These are phyloP conservation scores for Chamaedrilus cognettii DNA, from an alignment of 2,888 invertebrate genomes.

Conservation along the genomic window DNA sequence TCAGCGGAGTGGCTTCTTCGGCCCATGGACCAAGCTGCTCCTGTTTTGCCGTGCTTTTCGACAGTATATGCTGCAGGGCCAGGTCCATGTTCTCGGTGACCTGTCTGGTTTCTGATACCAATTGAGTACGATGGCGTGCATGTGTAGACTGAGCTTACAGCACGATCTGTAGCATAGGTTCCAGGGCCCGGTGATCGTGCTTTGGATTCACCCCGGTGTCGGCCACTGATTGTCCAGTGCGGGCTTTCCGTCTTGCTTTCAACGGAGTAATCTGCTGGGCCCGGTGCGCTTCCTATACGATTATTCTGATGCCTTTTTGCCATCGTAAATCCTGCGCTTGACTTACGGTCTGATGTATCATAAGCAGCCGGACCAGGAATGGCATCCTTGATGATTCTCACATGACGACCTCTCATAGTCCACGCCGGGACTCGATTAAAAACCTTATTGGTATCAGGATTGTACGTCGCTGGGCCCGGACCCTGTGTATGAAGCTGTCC, in stretches of 20 bases:
- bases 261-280: background rate
- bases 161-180: background rate
- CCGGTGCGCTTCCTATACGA: background rate
- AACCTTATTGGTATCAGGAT: background rate
- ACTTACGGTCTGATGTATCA: background rate
- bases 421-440: background rate
- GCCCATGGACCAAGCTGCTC: conserved; percentile 2
- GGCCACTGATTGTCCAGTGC: too few species aligned
- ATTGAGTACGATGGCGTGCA: background rate
- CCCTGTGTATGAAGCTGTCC: background rate
- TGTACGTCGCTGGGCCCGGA: background rate
- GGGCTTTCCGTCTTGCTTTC: too few species aligned
- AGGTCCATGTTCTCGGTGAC: background rate
- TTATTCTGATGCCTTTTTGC: background rate
- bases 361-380: background rate
- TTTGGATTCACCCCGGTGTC: too few species aligned
- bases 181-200: background rate
- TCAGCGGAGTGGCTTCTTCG: conserved; percentile 1
- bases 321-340: background rate
- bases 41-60: background rate
- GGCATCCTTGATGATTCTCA: background rate
- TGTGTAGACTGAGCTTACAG: background rate
- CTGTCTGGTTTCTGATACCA: background rate
- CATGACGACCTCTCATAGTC: background rate
- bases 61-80: conserved; percentile 4